A percentile compares a stretch with the other conserved stretches of the same genome.
Evolutionary conservation across 2,797 vertebrate species (phyloP).

Genomic region (Xiphorhynchus erythropygius): DNA sequence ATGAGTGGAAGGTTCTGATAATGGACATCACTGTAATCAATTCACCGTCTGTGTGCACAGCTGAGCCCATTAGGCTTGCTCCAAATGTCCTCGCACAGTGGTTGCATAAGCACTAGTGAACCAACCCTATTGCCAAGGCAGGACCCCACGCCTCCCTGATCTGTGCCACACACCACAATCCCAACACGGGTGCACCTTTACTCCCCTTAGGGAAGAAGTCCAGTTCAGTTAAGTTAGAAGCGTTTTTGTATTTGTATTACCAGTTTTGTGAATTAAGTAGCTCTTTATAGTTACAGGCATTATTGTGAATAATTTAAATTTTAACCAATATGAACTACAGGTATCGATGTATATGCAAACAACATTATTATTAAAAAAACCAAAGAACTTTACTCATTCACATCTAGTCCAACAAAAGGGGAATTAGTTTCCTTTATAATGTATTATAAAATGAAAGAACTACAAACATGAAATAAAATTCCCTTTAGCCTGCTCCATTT

Average conservation of each 20-base stretch:
- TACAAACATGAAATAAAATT: background rate
- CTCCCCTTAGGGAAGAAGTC: background rate
- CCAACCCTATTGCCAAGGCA: background rate
- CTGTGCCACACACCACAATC: background rate
- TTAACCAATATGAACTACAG: background rate
- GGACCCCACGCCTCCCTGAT: fast-evolving
- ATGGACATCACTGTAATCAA: background rate
- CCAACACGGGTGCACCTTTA: background rate
- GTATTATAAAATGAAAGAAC: background rate
- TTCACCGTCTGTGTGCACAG: background rate
- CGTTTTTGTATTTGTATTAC: background rate
- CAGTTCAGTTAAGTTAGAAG: background rate
- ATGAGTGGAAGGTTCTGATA: constrained; percentile 32
- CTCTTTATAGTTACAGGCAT: background rate
- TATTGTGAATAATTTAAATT: background rate
- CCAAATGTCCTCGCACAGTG: background rate
- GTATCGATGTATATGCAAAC: background rate
- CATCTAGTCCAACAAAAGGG: constrained; percentile 27
- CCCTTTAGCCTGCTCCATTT: background rate
- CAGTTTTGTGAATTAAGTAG: background rate
- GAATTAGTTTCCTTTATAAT: constrained; percentile 1
- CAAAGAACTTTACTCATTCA: background rate
- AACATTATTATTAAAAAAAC: background rate
- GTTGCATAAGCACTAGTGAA: background rate
- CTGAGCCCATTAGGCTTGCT: constrained; percentile 32